These are phyloP conservation scores for Valencia hispanica DNA, from an alignment of 2,797 vertebrate genomes.

Conservation along the genomic window DNA sequence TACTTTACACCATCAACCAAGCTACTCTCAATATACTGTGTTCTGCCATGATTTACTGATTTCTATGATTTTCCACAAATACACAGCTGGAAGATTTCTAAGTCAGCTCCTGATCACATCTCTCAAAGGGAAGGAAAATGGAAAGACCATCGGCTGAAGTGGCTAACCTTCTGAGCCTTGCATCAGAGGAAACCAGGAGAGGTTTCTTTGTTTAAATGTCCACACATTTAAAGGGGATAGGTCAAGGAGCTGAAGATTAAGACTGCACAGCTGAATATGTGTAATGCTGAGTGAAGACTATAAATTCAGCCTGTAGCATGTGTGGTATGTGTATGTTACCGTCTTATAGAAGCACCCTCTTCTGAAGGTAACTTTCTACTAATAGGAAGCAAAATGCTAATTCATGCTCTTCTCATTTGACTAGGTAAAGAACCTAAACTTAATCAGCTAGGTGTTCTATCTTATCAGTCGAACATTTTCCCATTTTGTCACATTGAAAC, in stretches of 20 bases:
- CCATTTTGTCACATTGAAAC: too few species aligned
- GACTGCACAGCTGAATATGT: constrained; percentile 32
- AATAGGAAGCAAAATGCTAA: too few species aligned
- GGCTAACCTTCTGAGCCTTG: constrained; percentile 50
- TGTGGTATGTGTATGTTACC: background rate
- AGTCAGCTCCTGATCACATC: constrained; percentile 39
- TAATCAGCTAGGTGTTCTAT: too few species aligned
- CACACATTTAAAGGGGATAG: constrained; percentile 28
- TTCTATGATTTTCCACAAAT: constrained; percentile 41
- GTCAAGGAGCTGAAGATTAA: constrained; percentile 33
- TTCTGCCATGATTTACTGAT: constrained; percentile 39
- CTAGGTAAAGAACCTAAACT: too few species aligned
- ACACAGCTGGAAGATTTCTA: constrained; percentile 38
- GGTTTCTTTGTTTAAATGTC: constrained; percentile 38
- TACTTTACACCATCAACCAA: constrained; percentile 24
- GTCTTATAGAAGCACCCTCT: too few species aligned
- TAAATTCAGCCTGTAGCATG: background rate
- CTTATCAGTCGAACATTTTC: too few species aligned
- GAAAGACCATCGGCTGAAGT: constrained; percentile 35
- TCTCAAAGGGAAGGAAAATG: constrained; percentile 34
- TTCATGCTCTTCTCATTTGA: too few species aligned
- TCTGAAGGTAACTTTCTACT: too few species aligned
- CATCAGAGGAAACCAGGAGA: constrained; percentile 57
- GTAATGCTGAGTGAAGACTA: constrained; percentile 10
- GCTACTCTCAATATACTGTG: background rate